Conservation (phyloP, 2,888 invertebrate species). For the Cheilosia urbana region DNA sequence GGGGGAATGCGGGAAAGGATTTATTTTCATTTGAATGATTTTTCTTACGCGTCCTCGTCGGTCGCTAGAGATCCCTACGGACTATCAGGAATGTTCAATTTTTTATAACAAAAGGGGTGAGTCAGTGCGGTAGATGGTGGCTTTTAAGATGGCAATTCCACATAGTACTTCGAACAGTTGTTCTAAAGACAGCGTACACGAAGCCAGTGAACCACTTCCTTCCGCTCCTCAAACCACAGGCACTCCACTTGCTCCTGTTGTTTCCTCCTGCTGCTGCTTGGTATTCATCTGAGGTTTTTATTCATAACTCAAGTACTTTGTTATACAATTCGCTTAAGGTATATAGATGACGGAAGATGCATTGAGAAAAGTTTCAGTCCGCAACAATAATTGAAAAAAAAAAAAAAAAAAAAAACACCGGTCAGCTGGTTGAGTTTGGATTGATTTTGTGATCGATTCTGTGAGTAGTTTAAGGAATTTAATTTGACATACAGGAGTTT, state of each 20-base stretch:
- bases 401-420: no score
- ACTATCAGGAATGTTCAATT: background rate
- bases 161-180: no score
- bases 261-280: background rate
- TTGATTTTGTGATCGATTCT: no score
- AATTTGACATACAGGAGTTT: no score
- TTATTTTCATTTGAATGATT: background rate
- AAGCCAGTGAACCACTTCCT: background rate
- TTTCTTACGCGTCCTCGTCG: background rate
- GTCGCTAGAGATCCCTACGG: background rate
- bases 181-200: background rate
- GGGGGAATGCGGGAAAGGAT: background rate
- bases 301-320: background rate
- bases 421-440: no score
- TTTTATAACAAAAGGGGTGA: no score
- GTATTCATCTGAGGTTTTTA: constrained; percentile 1
- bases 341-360: background rate
- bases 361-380: no score
- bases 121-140: no score
- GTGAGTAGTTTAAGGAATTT: no score
- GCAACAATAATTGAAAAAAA: no score
- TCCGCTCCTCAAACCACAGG: background rate
- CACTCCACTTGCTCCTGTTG: background rate
- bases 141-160: no score
- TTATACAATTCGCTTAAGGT: background rate